Base-by-base conservation (phyloP, 2,113 vertebrate genomes). In the Corythoichthys haematopterus region DNA sequence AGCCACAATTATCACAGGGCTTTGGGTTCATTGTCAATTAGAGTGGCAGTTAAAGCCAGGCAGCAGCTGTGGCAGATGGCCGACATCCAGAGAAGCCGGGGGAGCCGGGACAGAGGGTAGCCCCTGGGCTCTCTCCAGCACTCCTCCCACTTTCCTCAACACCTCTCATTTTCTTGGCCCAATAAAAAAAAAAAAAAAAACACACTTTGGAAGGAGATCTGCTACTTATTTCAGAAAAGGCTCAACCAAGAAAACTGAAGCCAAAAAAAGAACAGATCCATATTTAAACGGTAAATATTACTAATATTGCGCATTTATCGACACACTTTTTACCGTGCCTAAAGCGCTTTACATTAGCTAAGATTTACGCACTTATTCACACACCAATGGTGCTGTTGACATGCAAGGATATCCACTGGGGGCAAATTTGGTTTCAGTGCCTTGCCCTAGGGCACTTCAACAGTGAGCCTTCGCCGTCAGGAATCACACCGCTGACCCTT, bases 51-150 rank as follows among this genome's bases (percentile, higher is more conserved):
- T 80, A 92, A 76, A 85, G 92, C 73, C 63, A 92, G 91, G 92
- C 92, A 91, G 93, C 94, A 96, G 94, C 93, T 94, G 95, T 91
- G 94, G 91, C 94, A 96, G 94, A 97, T 97, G 95, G 95, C 94
- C 72, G 48, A 40, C 90, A 90, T 96, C 95, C 94, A 94, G 92
- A 88, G 87, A 89, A 91, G 85, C 91, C 80, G 82, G 91, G 91
- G 91, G 90, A 92, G 90, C 90, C 83, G 91, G 93, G 94, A 93
- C 84, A 81, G 67, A 71, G 90, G 93, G 94, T 94, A 93, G 90
- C 79, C 87, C 87, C 84, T 85, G 91, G 88, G 91, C 88, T 87
- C 90, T 90, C 91, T 85, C 90, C 88, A 51, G 68, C 68, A 70
- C 86, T 73, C 86, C 80, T 81, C 86, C 82, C 80, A 72, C 83